Base-by-base conservation (phyloP, 2,113 vertebrate genomes). In the Mastomys coucha region DNA sequence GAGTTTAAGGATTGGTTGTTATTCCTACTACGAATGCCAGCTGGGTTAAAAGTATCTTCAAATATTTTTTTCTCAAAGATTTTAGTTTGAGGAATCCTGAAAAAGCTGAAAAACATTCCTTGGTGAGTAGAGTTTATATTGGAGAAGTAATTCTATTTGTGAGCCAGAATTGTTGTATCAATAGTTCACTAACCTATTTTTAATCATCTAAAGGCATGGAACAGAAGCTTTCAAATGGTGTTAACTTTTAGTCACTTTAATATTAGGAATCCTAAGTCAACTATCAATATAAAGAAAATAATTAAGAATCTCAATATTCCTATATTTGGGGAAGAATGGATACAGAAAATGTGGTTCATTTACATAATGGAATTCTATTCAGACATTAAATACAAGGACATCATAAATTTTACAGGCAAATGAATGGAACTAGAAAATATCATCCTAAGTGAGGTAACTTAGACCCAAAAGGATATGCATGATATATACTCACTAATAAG, bases 141-240 rank as follows among this genome's bases (percentile, higher is more conserved):
- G 17, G n/a, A 63, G 31, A 89, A 91, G 82, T 28, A 90, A 4
- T 67, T 94, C 24, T 75, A 51, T 24, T n/a, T 95, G 73, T n/a
- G 45, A 96, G 63, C 73, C 42, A 53, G 73, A 94, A 94, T 84
- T 3, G 6, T 77, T 49, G 16, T 67, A 91, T 94, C 60, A 78
- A 84, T 92, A 91, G 92, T 94, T 94, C 28, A 92, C 69, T 31
- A 89, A 53, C 19, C 7, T 96, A 76, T 89, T 92, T 92, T 93
- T 92, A 90, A 78, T 94, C 45, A 90, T 70, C 36, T 94, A 14
- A 94, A 77, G 69, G 39, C 10, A 45, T n/a, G 28, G 26, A 63
- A 63, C 8, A 56, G 5, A 45, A 91, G 45, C 8, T 91, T 75
- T 76, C 26, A 72, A 70, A 63, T 39, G 26, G 4, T 92, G 26